Evolutionary conservation across 2,113 vertebrate species (phyloP).

Genomic region (Arenaria interpres): DNA sequence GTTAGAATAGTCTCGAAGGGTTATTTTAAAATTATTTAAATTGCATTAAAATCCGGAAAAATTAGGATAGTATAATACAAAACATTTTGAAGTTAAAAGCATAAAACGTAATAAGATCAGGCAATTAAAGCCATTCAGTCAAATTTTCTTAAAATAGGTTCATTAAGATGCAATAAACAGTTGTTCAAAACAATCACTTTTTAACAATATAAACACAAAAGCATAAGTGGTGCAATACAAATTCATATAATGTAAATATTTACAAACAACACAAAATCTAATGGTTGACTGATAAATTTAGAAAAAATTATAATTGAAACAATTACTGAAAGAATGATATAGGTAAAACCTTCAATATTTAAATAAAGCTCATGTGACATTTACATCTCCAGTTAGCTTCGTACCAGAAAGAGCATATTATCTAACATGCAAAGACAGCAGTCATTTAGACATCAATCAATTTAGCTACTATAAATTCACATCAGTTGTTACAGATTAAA

Average conservation of each 20-base stretch:
- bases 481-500: not conserved
- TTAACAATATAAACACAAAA: not conserved
- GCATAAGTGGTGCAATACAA: not conserved
- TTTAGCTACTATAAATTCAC: not conserved
- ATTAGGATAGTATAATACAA: not conserved
- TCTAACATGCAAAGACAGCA: not conserved
- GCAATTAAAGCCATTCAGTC: not conserved
- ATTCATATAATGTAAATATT: not conserved
- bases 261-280: not conserved
- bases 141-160: not conserved
- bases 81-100: not conserved
- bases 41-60: not conserved
- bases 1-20: not conserved
- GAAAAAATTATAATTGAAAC: not conserved
- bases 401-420: not conserved
- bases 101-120: not conserved
- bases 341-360: not conserved
- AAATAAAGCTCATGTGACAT: not conserved
- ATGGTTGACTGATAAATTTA: not conserved
- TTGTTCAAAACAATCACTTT: not conserved
- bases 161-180: not conserved
- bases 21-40: not conserved
- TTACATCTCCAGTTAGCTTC: not conserved
- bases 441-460: not conserved
- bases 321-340: not conserved